Conservation (phyloP, 2,888 invertebrate species). For the Ichneumoninae sp. region DNA sequence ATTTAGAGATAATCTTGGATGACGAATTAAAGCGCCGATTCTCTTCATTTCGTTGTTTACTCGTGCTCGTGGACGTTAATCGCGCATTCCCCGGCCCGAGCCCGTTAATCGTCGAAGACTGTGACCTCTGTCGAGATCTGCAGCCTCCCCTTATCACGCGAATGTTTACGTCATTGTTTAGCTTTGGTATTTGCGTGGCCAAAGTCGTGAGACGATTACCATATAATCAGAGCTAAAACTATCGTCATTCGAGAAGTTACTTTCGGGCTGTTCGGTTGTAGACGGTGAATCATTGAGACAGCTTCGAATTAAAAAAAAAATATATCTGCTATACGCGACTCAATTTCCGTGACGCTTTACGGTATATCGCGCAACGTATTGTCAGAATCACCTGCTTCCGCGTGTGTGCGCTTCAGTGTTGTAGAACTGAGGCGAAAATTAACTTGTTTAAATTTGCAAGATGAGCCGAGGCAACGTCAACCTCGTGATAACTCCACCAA, state of each 20-base stretch:
- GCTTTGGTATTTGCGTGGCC: slow-evolving; percentile 38
- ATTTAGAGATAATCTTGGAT: background rate
- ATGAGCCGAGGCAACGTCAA: slow-evolving; percentile 59
- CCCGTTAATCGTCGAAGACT: slow-evolving; percentile 25
- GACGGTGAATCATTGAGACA: background rate
- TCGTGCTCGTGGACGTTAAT: background rate
- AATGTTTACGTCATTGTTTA: slow-evolving; percentile 56
- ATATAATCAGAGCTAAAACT: slow-evolving; percentile 42
- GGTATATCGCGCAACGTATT: background rate
- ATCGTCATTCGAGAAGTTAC: slow-evolving; percentile 64
- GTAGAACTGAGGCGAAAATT: slow-evolving; percentile 3
- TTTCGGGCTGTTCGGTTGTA: slow-evolving; percentile 55
- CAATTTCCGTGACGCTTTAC: background rate
- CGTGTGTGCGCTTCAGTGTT: slow-evolving; percentile 7
- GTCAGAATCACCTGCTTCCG: slow-evolving; percentile 2
- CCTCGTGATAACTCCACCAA: slow-evolving; percentile 53
- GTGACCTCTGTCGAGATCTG: slow-evolving; percentile 50
- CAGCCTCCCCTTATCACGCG: slow-evolving; percentile 57
- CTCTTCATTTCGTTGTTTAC: slow-evolving; percentile 6
- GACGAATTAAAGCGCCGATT: background rate
- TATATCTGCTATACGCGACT: slow-evolving; percentile 28
- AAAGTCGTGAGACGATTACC: slow-evolving; percentile 34
- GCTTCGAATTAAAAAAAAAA: background rate
- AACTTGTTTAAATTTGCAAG: slow-evolving; percentile 23
- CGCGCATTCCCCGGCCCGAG: background rate